Evolutionary conservation across 2,888 invertebrate species (phyloP), one percentile per base, ranked within the genome.

Genomic region (Leptinotarsa rubiginosa): DNA sequence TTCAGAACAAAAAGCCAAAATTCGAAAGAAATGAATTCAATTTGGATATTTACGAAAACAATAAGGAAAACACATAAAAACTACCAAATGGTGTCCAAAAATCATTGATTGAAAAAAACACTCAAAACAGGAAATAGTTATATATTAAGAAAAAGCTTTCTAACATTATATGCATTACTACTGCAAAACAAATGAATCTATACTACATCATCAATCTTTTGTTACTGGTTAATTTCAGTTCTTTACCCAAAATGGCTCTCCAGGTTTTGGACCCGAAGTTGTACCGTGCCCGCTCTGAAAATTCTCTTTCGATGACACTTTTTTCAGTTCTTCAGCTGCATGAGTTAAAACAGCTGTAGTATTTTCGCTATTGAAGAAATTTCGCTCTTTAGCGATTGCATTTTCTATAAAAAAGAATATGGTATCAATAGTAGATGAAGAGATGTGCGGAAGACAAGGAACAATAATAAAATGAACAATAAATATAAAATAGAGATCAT

Each of bases 211-310:
- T 69, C 70, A 75, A 71, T 76, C 67, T 75, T 68, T 75, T 54
- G 67, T 72, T 54, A 70, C 62, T 70, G 62, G 41, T 69, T 41
- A 72, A 75, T 73, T 50, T 73, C 72, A 73, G 64, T 75, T 64
- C 70, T 80, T 82, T 79, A 82, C 82, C 80, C 82, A 82, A 75
- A 82, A 82, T 10, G 81, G 79, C 73, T 83, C 83, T 72, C 78
- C 77, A 52, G 78, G 70, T 68, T 77, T 79, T 12, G 47, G 47
- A 31, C 73, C 74, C 56, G 56, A 15, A 13, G 47, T 31, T 65
- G 70, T 66, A 56, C 71, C 74, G 12, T 70, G 62, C 1, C 49
- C 49, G 12, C 69, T 54, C 59, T 64, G 67, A 15, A 64, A 67
- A 54, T 62, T 62, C 31, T 54, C 54, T n/a, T 65, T 47, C 22